Conservation (phyloP, 2,888 invertebrate genomes). For the Oligia latruncula region DNA sequence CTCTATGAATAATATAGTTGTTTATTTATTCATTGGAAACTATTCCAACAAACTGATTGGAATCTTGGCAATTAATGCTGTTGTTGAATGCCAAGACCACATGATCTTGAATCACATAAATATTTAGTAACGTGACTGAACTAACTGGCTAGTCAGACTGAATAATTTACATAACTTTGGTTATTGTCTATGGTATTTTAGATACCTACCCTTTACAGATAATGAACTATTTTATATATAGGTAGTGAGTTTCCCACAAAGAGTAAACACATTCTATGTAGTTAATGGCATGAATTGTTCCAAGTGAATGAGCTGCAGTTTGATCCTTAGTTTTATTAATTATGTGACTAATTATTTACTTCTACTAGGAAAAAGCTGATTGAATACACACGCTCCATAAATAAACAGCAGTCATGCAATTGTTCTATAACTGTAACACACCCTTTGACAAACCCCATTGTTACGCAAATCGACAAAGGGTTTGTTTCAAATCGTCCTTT, state of each 20-base stretch:
- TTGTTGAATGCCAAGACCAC: conserved; percentile 20
- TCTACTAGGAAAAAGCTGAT: background rate
- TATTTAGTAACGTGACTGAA: conserved; percentile 14
- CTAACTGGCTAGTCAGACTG: conserved; percentile 4
- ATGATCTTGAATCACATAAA: conserved; percentile 12
- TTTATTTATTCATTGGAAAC: conserved; percentile 25
- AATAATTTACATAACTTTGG: conserved; percentile 20
- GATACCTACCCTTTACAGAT: background rate
- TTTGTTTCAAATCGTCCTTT: conserved; percentile 52
- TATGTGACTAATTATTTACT: background rate
- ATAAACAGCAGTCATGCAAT: background rate
- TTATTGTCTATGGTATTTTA: conserved; percentile 25
- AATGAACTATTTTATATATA: background rate
- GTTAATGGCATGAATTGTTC: conserved; percentile 17
- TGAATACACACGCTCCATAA: background rate
- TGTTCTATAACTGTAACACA: background rate
- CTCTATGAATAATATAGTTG: conserved; percentile 30
- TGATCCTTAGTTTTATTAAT: background rate
- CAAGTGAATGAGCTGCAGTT: conserved; percentile 14
- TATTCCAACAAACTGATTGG: conserved; percentile 13
- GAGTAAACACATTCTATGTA: background rate
- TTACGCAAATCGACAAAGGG: conserved; percentile 50
- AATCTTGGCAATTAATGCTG: conserved; percentile 22
- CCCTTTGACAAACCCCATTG: conserved; percentile 28
- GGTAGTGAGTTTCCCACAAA: background rate